Evolutionary conservation across 2,113 vertebrate species (phyloP).

Genomic region (Scortum barcoo): DNA sequence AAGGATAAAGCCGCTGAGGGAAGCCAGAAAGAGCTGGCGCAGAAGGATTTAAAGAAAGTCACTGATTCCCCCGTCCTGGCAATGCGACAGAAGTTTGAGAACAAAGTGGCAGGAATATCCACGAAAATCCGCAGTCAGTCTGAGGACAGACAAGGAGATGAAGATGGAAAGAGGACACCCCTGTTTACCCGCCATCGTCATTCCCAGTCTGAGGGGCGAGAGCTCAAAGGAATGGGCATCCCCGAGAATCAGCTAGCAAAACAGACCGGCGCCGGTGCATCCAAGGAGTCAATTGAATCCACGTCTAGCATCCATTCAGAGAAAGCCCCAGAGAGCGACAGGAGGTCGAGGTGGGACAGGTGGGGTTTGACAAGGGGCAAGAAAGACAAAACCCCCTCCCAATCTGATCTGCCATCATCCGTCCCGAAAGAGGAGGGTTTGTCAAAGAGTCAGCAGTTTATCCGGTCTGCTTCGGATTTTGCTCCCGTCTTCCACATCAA

Average conservation of each 20-base stretch:
- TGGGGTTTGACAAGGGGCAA: constrained; percentile 91
- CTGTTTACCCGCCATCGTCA: constrained; percentile 88
- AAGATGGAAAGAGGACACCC: constrained; percentile 80
- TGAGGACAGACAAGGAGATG: constrained; percentile 82
- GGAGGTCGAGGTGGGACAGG: constrained; percentile 89
- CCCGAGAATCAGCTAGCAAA: constrained; percentile 88
- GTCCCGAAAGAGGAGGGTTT: constrained; percentile 81
- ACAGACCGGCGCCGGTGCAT: constrained; percentile 79
- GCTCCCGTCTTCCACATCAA: constrained; percentile 96
- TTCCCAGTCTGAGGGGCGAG: constrained; percentile 90
- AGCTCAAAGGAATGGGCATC: constrained; percentile 86
- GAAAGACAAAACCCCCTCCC: constrained; percentile 89
- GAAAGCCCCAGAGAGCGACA: constrained; percentile 77
- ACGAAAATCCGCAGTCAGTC: constrained; percentile 88
- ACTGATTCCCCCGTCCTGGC: constrained; percentile 87
- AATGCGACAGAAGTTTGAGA: constrained; percentile 89
- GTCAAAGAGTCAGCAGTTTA: constrained; percentile 76
- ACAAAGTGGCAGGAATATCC: constrained; percentile 88
- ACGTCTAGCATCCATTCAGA: constrained; percentile 86
- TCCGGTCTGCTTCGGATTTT: constrained; percentile 91
- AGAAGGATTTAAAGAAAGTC: constrained; percentile 66
- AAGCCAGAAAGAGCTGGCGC: constrained; percentile 58
- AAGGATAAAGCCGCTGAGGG: constrained; percentile 75
- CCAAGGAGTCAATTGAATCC: constrained; percentile 92
- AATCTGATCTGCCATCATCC: constrained; percentile 85